A percentile compares a stretch with the other conserved stretches of the same genome.
These are phyloP conservation scores for Macrobrachium nipponense DNA, from an alignment of 1,140 invertebrate genomes.

Conservation along the genomic window DNA sequence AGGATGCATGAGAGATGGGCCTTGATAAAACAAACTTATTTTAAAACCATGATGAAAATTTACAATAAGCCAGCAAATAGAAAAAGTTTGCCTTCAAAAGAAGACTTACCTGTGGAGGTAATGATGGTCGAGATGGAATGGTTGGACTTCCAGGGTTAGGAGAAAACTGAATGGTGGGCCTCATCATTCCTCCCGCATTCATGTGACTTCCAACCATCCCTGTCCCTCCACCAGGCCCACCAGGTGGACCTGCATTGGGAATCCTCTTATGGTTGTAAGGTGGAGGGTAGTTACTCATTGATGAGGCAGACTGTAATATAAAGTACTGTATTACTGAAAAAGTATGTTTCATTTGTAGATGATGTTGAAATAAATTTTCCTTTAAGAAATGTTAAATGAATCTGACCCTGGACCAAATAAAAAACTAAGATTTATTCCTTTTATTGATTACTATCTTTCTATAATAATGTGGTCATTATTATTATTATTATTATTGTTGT, in stretches of 20 bases:
- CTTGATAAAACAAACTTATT: too few species aligned
- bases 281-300: slow-evolving; percentile 44
- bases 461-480: too few species aligned
- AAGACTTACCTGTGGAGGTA: slow-evolving; percentile 33
- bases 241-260: slow-evolving; percentile 46
- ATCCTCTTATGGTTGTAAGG: slow-evolving; percentile 36
- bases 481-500: too few species aligned
- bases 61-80: too few species aligned
- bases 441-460: too few species aligned
- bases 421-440: too few species aligned
- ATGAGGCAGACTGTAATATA: slow-evolving; percentile 26
- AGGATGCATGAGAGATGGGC: too few species aligned
- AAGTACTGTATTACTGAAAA: not conserved
- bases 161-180: slow-evolving; percentile 32
- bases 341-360: not conserved
- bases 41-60: too few species aligned
- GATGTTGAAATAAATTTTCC: too few species aligned
- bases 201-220: slow-evolving; percentile 11
- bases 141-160: slow-evolving; percentile 36
- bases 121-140: slow-evolving; percentile 28
- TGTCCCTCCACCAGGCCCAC: slow-evolving; percentile 44
- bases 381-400: too few species aligned
- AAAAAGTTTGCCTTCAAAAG: not conserved
- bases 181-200: slow-evolving; percentile 40
- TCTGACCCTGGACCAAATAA: too few species aligned